phyloP scores from a whole-genome alignment of 1,140 invertebrate species.

The Lerema accius region DNA sequence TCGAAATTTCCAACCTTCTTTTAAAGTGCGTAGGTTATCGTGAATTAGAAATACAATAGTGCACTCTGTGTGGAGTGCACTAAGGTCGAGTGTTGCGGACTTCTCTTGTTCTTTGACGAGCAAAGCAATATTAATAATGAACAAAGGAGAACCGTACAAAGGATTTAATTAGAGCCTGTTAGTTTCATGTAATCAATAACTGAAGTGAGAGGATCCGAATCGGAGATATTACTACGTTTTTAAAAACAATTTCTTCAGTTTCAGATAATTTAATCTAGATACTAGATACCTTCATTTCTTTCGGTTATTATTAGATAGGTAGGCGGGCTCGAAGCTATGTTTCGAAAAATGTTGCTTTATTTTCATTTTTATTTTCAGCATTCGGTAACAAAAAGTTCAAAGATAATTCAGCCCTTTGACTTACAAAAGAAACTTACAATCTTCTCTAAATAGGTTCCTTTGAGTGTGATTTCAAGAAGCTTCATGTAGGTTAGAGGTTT shows the following conservation, averaged over 20 bases:
- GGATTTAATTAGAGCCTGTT: slow-evolving; percentile 14
- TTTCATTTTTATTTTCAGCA: no score
- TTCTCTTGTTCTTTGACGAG: neutral
- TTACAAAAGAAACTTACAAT: no score
- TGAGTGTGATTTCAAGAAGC: no score
- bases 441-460: no score
- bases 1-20: slow-evolving; percentile 17
- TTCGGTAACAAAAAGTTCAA: no score
- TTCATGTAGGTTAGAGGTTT: no score
- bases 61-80: neutral
- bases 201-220: slow-evolving; percentile 6
- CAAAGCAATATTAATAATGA: slow-evolving; percentile 9
- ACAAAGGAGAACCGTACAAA: slow-evolving; percentile 18
- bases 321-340: no score
- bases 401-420: no score
- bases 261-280: no score
- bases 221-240: slow-evolving; percentile 6
- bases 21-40: slow-evolving; percentile 24
- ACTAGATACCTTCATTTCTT: no score
- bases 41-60: neutral
- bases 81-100: slow-evolving; percentile 4
- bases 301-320: no score
- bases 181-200: slow-evolving; percentile 15
- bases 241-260: neutral
- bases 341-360: no score